Conservation (phyloP, 2,113 vertebrate genomes). For the Columba janthina region DNA sequence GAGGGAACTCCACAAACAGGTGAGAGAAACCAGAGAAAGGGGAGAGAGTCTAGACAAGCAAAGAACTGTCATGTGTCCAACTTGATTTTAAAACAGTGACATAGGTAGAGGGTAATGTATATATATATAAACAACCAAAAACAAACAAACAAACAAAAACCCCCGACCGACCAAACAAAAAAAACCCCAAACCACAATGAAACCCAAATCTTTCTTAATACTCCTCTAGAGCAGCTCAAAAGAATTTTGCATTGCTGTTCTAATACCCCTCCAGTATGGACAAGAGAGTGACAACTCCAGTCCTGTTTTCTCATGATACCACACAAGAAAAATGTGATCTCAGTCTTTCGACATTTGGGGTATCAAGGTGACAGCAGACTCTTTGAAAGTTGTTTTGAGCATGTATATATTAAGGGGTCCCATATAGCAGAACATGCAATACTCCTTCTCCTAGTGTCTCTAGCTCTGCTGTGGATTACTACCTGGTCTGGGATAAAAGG, state of each 20-base stretch:
- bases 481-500: neutral
- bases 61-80: neutral
- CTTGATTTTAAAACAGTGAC: neutral
- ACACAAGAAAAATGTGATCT: neutral
- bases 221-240: neutral
- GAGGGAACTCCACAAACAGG: neutral
- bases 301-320: neutral
- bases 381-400: neutral
- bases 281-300: neutral
- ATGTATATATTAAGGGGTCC: neutral
- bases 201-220: neutral
- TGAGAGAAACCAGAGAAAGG: neutral
- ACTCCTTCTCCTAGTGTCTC: neutral
- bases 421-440: neutral
- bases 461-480: neutral
- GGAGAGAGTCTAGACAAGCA: neutral
- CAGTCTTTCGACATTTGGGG: fast-evolving
- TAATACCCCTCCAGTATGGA: neutral
- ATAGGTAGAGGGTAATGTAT: neutral
- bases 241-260: neutral
- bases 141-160: too few relatives aligned
- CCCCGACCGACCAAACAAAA: too few relatives aligned
- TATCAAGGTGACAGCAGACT: neutral
- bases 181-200: too few relatives aligned
- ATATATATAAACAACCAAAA: fast-evolving